A percentile compares a stretch with the other conserved stretches of the same genome.
Conservation (phyloP, 2,113 vertebrate species). For the Peromyscus polionotus region DNA sequence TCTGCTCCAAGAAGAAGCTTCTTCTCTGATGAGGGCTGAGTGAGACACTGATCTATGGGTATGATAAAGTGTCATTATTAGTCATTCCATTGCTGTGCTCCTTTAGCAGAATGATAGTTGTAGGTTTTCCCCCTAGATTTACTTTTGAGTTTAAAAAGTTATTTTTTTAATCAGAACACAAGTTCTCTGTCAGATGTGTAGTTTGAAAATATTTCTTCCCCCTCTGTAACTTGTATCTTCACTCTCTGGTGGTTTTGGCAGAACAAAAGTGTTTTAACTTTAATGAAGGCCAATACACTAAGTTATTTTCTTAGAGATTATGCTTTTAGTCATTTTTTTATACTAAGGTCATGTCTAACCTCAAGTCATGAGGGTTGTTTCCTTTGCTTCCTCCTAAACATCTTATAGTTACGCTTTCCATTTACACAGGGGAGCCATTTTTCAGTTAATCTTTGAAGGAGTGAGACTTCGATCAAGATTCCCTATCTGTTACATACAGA, state of each 20-base stretch:
- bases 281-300: slow-evolving; percentile 39
- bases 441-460: slow-evolving; percentile 25
- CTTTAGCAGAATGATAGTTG: background rate
- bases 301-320: slow-evolving; percentile 19
- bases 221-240: slow-evolving; percentile 19
- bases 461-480: background rate
- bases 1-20: background rate
- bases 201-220: slow-evolving; percentile 41
- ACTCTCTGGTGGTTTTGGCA: slow-evolving; percentile 35
- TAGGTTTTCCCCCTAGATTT: background rate
- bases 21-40: background rate
- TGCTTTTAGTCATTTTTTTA: background rate
- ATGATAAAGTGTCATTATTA: background rate
- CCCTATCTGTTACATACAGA: background rate
- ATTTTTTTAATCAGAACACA: background rate
- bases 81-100: background rate
- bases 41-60: background rate
- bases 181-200: slow-evolving; percentile 23
- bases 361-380: background rate
- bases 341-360: background rate
- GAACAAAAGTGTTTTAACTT: slow-evolving; percentile 31
- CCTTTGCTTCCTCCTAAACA: background rate
- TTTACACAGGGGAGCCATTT: slow-evolving; percentile 10
- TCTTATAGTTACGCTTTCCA: background rate
- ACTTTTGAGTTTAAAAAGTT: slow-evolving; percentile 42